Conservation (phyloP, 2,888 invertebrate genomes). For the Steinernema carpocapsae region DNA sequence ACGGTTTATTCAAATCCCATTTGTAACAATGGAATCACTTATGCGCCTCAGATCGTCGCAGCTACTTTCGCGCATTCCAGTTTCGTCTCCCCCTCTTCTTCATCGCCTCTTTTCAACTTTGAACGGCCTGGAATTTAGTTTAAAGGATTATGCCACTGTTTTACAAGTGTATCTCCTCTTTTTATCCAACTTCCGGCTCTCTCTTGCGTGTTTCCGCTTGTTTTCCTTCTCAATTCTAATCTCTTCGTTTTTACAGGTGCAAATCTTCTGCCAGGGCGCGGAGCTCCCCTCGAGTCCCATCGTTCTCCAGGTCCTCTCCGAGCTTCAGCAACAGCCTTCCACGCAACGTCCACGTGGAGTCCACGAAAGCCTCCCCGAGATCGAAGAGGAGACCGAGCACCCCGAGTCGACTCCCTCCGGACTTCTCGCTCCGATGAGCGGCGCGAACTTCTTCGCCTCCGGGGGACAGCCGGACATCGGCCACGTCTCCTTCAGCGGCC, state of each 20-base stretch:
- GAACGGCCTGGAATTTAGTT: too few species aligned
- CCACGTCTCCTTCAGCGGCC: slow-evolving; percentile 76
- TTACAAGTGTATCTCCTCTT: too few species aligned
- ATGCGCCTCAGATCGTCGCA: slow-evolving; percentile 19
- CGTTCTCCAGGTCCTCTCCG: slow-evolving; percentile 52
- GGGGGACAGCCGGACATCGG: slow-evolving; percentile 43
- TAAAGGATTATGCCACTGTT: too few species aligned
- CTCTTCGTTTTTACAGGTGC: slow-evolving; percentile 55
- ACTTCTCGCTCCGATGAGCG: slow-evolving; percentile 37
- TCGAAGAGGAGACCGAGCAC: slow-evolving; percentile 29
- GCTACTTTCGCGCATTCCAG: slow-evolving; percentile 26
- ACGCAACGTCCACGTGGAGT: slow-evolving; percentile 20
- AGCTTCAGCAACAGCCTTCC: slow-evolving; percentile 37
- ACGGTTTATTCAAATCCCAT: slow-evolving; percentile 35
- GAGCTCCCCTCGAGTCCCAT: slow-evolving; percentile 65
- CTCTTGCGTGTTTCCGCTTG: background rate
- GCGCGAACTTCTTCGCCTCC: slow-evolving; percentile 34
- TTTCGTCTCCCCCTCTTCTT: background rate
- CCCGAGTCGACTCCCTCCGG: background rate
- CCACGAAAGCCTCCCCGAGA: slow-evolving; percentile 33
- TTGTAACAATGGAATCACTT: background rate
- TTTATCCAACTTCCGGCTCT: too few species aligned
- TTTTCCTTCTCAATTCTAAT: background rate
- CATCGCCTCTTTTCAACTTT: too few species aligned
- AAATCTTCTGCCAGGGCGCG: slow-evolving; percentile 62